Base-by-base conservation (phyloP, 2,797 vertebrate genomes). In the Myotis daubentonii region DNA sequence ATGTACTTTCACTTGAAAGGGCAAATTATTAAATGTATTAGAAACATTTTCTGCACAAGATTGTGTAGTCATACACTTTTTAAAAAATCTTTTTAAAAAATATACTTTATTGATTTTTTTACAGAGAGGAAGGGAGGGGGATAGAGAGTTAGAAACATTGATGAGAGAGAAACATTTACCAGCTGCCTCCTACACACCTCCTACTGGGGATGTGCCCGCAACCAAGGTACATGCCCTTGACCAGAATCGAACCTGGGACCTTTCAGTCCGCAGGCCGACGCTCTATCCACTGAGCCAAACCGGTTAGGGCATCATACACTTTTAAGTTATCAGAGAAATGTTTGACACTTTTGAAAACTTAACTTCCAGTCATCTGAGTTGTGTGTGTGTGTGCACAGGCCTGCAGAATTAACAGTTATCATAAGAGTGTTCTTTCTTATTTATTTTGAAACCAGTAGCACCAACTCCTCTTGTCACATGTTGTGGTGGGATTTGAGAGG, bases 401-500 rank as follows among this genome's bases (percentile, higher is more conserved):
- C 23, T 12, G 2, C 5, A 28, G 57, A 17, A 25, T 41, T 33
- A 87, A 76, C 41, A 41, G 30, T 74, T 81, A 66, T 19, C 12
- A 16, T 36, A 72, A 82, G 60, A 60, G 41, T n/a, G 30, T 13
- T 49, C 36, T 55, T 12, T 51, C 57, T 71, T 57, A 23, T 57
- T 96, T 79, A 75, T 90, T 94, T 93, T 60, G 72, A 88, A 88
- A 20, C 65, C 44, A 81, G 80, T 55, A 53, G 60, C 30, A 51
- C 44, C 80, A 19, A 2, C 8, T 86, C 20, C 17, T 84, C 51
- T 76, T 94, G 57, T 80, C 44, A 70, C 44, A 33, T 66, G 33
- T 51, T 23, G 44, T 85, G 62, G 60, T 79, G 66, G 33, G 38
- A 62, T 92, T 4, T 38, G 86, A 71, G 70, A 87, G 44, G 74